Evolutionary conservation across 53 echinoderm and acorn worm species (phyloP), one percentile per base, ranked within the genome.

Genomic region (Arbacia lixula): DNA sequence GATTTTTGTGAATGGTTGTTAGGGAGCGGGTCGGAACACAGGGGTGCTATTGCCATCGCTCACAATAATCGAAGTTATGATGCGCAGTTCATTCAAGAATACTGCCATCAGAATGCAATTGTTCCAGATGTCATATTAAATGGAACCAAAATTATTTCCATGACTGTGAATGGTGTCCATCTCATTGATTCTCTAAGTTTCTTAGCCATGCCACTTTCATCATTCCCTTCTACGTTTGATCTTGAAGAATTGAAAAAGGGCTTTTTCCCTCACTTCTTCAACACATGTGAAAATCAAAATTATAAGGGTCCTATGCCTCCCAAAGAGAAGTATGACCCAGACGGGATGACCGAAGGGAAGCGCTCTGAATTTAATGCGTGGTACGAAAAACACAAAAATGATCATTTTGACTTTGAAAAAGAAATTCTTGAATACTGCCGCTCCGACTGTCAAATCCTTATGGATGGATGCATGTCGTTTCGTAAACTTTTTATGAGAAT

Each of bases 361-460:
- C 49, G 87, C 16, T 1, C 28, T 3, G 79, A 58, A 29, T 79
- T 79, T 26, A 10, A 79, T 5, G 41, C 1, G 5, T 79, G 79
- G 79, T 79, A 79, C 26, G 53, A n/a, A 9, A 31, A 25, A 25
- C 71, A 85, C 53, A 20, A 54, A 30, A 25, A 62, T 1, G 54
- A 66, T 11, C 36, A 20, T 1, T 90, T 90, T 50, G 61, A 90
- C 52, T 37, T 85, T 21, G 53, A 89, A 29, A 76, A 58, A 39
- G 89, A 89, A 77, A 12, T 85, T 9, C 19, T 89, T 3, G 77
- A 50, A 20, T 89, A 89, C 31, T 90, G 90, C 64, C 61, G 55
- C 10, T 85, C 85, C 21, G 85, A 90, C 26, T 86, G 86, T 2
- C 78, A 90, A 46, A 83, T 90, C 54, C 40, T 86, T 0, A 79